Evolutionary conservation across 2,888 invertebrate species (phyloP).

Genomic region (Brachyptera risi): DNA sequence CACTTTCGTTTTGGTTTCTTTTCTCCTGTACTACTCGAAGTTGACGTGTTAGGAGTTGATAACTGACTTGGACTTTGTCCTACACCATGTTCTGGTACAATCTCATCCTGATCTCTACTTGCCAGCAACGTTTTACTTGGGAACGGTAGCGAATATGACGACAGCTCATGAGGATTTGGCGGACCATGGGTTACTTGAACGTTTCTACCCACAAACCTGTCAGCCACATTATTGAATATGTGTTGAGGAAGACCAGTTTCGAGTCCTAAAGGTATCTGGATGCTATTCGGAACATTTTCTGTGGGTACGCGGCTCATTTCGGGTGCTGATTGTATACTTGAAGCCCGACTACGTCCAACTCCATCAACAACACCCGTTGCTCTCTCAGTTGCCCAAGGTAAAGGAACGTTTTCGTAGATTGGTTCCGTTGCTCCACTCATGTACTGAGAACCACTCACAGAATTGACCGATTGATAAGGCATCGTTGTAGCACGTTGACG

Average conservation of each 20-base stretch:
- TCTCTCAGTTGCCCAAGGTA: slow-evolving; percentile 56
- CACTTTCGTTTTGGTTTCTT: slow-evolving; percentile 62
- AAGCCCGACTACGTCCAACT: slow-evolving; percentile 50
- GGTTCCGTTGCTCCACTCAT: slow-evolving; percentile 55
- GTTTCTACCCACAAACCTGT: not conserved
- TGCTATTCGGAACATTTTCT: not conserved
- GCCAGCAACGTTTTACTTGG: slow-evolving; percentile 6
- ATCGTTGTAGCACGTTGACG: slow-evolving; percentile 22
- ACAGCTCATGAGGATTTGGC: slow-evolving; percentile 21
- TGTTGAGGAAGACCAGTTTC: not conserved
- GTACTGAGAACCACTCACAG: slow-evolving; percentile 18
- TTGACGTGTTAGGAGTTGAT: slow-evolving; percentile 3
- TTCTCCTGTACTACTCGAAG: slow-evolving; percentile 42
- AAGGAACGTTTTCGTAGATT: slow-evolving; percentile 76
- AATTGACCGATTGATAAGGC: slow-evolving; percentile 25
- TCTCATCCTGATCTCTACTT: slow-evolving; percentile 14
- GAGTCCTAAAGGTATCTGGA: not conserved
- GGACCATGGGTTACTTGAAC: not conserved
- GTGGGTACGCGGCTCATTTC: slow-evolving; percentile 44
- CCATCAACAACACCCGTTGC: slow-evolving; percentile 15
- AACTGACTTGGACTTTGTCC: not conserved
- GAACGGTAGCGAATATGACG: slow-evolving; percentile 25
- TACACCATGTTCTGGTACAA: not conserved
- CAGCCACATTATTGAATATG: not conserved
- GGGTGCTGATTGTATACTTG: slow-evolving; percentile 68